phyloP scores from a whole-genome alignment of 2,888 invertebrate genomes.

The Drosophila mulleri region DNA sequence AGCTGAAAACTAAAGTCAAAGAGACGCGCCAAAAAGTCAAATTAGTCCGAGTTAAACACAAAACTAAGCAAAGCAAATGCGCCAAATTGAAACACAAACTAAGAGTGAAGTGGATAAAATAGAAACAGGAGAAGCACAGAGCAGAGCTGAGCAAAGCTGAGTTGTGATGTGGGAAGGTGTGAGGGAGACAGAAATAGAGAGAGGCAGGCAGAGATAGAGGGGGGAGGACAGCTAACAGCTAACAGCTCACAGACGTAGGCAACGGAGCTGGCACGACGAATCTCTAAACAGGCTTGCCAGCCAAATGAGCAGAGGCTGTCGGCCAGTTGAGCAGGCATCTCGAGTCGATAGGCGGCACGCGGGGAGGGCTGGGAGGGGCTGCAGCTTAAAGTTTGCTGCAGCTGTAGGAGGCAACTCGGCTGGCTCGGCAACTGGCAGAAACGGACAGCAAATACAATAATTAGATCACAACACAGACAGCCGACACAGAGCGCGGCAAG shows the following conservation, averaged over 20 bases:
- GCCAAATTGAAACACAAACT: constrained; percentile 66
- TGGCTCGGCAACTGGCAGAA: constrained; percentile 45
- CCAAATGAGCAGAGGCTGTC: constrained; percentile 62
- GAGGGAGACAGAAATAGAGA: not conserved
- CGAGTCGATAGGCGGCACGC: constrained; percentile 1
- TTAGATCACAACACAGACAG: constrained; percentile 74
- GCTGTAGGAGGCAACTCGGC: constrained; percentile 61
- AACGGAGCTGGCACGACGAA: constrained; percentile 53
- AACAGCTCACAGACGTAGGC: not conserved
- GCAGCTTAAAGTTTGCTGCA: constrained; percentile 10
- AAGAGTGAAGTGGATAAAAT: constrained; percentile 48
- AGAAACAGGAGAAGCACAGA: constrained; percentile 42
- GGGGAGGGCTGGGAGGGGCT: not conserved
- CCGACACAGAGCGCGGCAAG: constrained; percentile 41
- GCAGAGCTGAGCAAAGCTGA: not conserved
- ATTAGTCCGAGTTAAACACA: constrained; percentile 65
- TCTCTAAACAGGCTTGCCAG: constrained; percentile 67
- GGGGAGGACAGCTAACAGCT: not conserved
- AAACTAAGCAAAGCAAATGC: constrained; percentile 63
- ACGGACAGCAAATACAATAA: constrained; percentile 78
- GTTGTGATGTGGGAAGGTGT: not conserved
- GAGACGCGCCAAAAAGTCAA: constrained; percentile 65
- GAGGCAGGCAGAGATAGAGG: not conserved
- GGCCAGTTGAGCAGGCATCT: constrained; percentile 39
- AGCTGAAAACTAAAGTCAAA: constrained; percentile 32